Percentiles rank a stretch among this genome's conserved stretches.
Evolutionary conservation across 1,140 invertebrate genomes (phyloP).

Genomic region (Harpegnathos saltator): DNA sequence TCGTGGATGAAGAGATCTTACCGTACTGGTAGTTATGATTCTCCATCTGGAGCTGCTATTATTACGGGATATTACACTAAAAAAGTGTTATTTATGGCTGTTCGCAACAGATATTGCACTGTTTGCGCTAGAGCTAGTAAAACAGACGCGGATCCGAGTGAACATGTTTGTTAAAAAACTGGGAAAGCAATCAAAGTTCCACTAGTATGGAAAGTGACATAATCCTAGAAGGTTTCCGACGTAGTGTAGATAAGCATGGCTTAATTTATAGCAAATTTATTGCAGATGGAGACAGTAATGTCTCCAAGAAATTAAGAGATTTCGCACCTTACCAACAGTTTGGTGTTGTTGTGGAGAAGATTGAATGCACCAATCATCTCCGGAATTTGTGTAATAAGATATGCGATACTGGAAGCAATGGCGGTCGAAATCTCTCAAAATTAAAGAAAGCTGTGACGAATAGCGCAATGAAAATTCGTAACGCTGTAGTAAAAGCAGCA

Average conservation of each 20-base stretch:
- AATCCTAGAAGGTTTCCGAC: conserved; percentile 16
- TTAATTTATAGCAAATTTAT: conserved; percentile 19
- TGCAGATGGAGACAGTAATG: conserved; percentile 7
- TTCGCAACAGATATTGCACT: neutral
- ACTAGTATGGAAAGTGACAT: no score
- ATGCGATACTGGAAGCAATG: no score
- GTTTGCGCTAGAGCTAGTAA: neutral
- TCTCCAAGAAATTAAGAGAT: conserved; percentile 9
- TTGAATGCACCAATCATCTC: conserved; percentile 17
- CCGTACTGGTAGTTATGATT: neutral
- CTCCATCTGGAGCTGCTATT: no score
- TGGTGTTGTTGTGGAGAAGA: conserved; percentile 20
- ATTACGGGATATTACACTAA: no score
- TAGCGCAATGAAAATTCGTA: no score
- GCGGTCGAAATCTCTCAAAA: no score
- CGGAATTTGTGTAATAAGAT: no score
- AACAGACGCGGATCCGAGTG: neutral
- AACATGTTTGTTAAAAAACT: conserved; percentile 29
- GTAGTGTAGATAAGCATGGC: conserved; percentile 9
- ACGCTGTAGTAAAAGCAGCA: no score
- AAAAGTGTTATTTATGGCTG: neutral
- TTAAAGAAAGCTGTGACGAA: no score
- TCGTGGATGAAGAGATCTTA: conserved; percentile 34
- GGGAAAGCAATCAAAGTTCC: neutral
- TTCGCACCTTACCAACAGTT: conserved; percentile 3